Percentiles rank a stretch among this genome's conserved stretches.
Conservation (phyloP, 2,888 invertebrate genomes). For the Lathronympha strigana region DNA sequence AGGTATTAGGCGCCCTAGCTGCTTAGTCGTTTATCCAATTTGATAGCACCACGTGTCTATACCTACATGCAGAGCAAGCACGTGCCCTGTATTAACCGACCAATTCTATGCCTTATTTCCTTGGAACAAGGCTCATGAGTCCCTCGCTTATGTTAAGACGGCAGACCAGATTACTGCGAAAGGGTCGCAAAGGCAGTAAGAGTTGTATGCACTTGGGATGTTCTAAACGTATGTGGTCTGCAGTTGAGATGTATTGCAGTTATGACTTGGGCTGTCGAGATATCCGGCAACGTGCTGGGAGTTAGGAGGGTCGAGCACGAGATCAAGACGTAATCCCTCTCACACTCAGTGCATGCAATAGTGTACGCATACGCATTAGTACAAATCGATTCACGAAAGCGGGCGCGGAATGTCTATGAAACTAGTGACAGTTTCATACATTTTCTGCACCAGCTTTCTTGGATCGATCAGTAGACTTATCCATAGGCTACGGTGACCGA, state of each 20-base stretch:
- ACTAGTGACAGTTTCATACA: too few species aligned
- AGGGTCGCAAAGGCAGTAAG: background rate
- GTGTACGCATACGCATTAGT: too few species aligned
- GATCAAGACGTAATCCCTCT: background rate
- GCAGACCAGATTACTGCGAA: background rate
- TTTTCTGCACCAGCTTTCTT: too few species aligned
- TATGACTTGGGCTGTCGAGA: conserved; percentile 2
- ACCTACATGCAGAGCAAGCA: background rate
- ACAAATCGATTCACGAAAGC: too few species aligned
- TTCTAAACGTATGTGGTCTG: background rate
- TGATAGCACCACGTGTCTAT: conserved; percentile 8
- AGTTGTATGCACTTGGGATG: background rate
- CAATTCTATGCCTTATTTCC: background rate
- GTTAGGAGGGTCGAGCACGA: background rate
- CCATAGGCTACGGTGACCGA: too few species aligned
- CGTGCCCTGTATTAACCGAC: background rate
- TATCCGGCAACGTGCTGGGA: conserved; percentile 16
- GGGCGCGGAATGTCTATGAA: too few species aligned
- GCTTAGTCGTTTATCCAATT: conserved; percentile 4
- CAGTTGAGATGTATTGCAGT: conserved; percentile 1
- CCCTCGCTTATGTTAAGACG: background rate
- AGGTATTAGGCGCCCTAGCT: background rate
- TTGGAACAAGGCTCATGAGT: background rate
- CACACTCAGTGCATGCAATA: too few species aligned
- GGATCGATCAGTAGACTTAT: too few species aligned